Conservation (phyloP, 1,140 invertebrate genomes). For the Neodiprion pinetum region DNA sequence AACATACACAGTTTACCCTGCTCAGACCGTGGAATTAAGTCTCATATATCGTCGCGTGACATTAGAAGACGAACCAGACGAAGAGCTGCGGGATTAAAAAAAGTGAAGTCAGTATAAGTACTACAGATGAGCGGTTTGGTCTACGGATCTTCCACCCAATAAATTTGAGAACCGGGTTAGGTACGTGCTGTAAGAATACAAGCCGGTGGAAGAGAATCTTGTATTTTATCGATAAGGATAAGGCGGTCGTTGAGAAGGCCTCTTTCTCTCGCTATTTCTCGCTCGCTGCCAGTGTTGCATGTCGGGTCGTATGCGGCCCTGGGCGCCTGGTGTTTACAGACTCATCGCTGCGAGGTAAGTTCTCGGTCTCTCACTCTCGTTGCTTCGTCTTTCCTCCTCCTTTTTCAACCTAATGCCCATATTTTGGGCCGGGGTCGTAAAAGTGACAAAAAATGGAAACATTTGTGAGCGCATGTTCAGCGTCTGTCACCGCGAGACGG, state of each 20-base stretch:
- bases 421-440: conserved; percentile 41
- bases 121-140: too few relatives aligned
- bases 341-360: neutral
- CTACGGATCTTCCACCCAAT: too few relatives aligned
- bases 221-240: neutral
- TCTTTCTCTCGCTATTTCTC: neutral
- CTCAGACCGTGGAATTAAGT: too few relatives aligned
- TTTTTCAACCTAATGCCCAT: conserved; percentile 38
- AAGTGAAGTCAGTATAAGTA: too few relatives aligned
- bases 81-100: too few relatives aligned
- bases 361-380: neutral
- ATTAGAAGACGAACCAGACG: too few relatives aligned
- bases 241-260: neutral
- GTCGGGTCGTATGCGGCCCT: conserved; percentile 17
- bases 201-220: neutral
- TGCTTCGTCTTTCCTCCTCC: conserved; percentile 32
- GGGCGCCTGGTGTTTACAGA: conserved; percentile 24
- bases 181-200: too few relatives aligned
- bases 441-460: conserved; percentile 38
- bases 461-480: conserved; percentile 41
- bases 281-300: neutral
- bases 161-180: too few relatives aligned
- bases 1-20: too few relatives aligned
- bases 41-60: too few relatives aligned
- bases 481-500: conserved; percentile 41